Evolutionary conservation across 2,113 vertebrate species (phyloP), one percentile per base, ranked within the genome.

Genomic region (Girardinichthys multiradiatus): DNA sequence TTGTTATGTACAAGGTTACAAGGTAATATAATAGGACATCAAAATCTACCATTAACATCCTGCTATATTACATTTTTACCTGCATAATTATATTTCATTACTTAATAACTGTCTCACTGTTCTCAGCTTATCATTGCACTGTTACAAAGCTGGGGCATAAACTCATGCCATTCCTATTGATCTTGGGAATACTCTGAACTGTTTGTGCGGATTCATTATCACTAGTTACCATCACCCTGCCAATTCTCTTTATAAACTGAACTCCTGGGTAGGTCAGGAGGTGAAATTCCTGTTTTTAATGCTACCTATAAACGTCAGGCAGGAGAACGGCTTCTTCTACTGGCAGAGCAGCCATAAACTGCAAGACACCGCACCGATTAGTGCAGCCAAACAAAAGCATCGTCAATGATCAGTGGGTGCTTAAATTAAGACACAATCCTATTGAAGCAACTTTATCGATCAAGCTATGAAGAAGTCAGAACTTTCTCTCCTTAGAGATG

Each of bases 341-440:
- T 28, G 60, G 39, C 39, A 3, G 24, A 70, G 29, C 60, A 64
- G 37, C 67, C 48, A 70, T 31, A 63, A 70, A 70, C 57, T n/a
- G 14, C 30, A 45, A 21, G 31, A 57, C 45, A n/a, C 26, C 11
- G 1, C 58, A 57, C 26, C 17, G 59, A 57, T 62, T 68, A 35
- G 65, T 26, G 42, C 60, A 21, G 65, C 45, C 29, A 33, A 69
- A 57, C 42, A 76, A 57, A 69, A 31, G 48, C 35, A 24, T 39
- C 12, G 26, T 64, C 26, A 64, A 39, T 42, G n/a, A 64, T 64
- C 26, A 19, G 15, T 27, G 33, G 24, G 62, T 54, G 35, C 63
- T 68, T 69, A 54, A 68, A 62, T 54, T 51, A 31, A 61, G 0
- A 45, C 6, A 14, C 14, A 15, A 15, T 42, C 14, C 39, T 42